These are phyloP conservation scores for Isotomurus palustris DNA, from an alignment of 2,888 invertebrate genomes.

Conservation along the genomic window DNA sequence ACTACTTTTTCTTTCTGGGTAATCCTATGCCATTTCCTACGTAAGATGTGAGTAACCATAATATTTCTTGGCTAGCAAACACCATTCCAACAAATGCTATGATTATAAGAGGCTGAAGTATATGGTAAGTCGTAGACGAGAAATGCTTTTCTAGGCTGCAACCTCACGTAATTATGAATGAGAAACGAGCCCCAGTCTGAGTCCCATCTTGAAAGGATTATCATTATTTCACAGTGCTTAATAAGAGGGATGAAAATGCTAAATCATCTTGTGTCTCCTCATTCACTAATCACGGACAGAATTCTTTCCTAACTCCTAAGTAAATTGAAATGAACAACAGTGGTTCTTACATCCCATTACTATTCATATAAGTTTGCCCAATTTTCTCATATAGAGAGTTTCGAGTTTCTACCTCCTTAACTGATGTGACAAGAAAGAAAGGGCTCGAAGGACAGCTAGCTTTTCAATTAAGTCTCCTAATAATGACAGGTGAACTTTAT, in stretches of 20 bases:
- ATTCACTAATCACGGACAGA: constrained; percentile 9
- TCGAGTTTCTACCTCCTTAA: too few relatives aligned
- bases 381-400: too few relatives aligned
- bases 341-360: too few relatives aligned
- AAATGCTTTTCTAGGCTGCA: too few relatives aligned
- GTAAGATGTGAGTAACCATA: background rate
- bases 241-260: constrained; percentile 20
- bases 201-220: constrained; percentile 27
- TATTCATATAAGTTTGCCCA: too few relatives aligned
- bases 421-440: too few relatives aligned
- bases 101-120: constrained; percentile 10
- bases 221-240: constrained; percentile 17
- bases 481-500: too few relatives aligned
- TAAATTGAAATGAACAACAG: too few relatives aligned
- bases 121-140: too few relatives aligned
- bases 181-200: too few relatives aligned
- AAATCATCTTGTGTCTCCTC: constrained; percentile 23
- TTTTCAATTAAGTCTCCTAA: too few relatives aligned
- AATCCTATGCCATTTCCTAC: background rate
- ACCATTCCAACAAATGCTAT: constrained; percentile 2
- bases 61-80: background rate
- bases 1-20: background rate
- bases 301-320: background rate
- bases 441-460: too few relatives aligned
- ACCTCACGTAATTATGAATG: constrained; percentile 18